Conservation (phyloP, 1,140 invertebrate genomes). For the Saccostrea echinata region DNA sequence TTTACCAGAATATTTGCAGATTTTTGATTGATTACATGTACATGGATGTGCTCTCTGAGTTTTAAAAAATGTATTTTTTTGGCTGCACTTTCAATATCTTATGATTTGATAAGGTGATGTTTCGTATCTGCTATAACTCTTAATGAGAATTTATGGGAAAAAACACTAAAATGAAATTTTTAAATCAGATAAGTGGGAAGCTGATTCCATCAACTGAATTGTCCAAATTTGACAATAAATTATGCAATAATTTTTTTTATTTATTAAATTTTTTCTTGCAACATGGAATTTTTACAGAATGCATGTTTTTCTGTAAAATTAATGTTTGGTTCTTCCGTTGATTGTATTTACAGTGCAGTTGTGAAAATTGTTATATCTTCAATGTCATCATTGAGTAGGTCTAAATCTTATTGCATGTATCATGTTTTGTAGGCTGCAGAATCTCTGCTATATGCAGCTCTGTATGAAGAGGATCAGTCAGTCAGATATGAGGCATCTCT, state of each 20-base stretch:
- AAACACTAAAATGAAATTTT: neutral
- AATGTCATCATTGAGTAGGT: too few relatives aligned
- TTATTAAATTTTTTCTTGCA: too few relatives aligned
- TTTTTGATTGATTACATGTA: neutral
- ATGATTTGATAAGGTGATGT: too few relatives aligned
- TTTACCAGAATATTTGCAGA: neutral
- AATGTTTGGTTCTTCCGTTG: too few relatives aligned
- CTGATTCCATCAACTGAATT: neutral
- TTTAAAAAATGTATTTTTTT: neutral
- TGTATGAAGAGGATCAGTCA: conserved; percentile 62
- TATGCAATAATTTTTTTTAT: too few relatives aligned
- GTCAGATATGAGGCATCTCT: conserved; percentile 60
- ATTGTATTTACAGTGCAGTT: neutral
- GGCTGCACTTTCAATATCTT: neutral
- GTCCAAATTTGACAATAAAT: too few relatives aligned
- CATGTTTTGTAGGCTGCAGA: conserved; percentile 56
- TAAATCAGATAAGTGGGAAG: neutral
- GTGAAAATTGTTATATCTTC: neutral
- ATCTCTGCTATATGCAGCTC: conserved; percentile 55
- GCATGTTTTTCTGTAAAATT: too few relatives aligned
- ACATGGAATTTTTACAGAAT: too few relatives aligned
- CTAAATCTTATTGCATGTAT: neutral
- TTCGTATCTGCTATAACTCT: too few relatives aligned
- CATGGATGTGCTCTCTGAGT: neutral
- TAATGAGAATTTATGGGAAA: too few relatives aligned